Percentiles rank a stretch among this genome's conserved stretches.
Evolutionary conservation across 1,140 invertebrate species (phyloP).

Genomic region (Drosophila virilis): DNA sequence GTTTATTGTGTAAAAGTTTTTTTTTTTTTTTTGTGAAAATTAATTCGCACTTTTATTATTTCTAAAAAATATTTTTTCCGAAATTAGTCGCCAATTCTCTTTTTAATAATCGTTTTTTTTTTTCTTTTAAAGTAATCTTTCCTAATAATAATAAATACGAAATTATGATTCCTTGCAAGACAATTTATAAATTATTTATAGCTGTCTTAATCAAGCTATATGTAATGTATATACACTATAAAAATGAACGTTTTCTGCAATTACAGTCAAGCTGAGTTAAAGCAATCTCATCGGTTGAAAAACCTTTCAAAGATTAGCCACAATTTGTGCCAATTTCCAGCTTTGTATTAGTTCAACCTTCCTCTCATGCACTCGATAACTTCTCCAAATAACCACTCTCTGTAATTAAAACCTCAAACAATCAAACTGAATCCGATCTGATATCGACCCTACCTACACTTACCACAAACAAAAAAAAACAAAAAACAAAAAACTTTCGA

Average conservation of each 20-base stretch:
- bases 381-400: slow-evolving; percentile 50
- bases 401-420: slow-evolving; percentile 62
- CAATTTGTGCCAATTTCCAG: slow-evolving; percentile 53
- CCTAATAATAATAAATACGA: too few species aligned
- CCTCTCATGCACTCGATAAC: slow-evolving; percentile 14
- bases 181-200: too few species aligned
- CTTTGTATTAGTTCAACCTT: slow-evolving; percentile 41
- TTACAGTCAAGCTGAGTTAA: background rate
- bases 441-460: slow-evolving; percentile 9
- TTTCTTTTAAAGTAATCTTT: too few species aligned
- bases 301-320: slow-evolving; percentile 35
- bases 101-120: background rate
- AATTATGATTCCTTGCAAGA: too few species aligned
- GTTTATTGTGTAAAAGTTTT: background rate
- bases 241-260: too few species aligned
- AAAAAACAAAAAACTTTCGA: slow-evolving; percentile 38
- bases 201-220: too few species aligned
- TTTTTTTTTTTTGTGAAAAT: too few species aligned
- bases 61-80: too few species aligned
- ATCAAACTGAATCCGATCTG: slow-evolving; percentile 45
- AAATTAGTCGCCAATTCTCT: too few species aligned
- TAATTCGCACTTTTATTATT: too few species aligned
- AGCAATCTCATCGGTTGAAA: slow-evolving; percentile 1
- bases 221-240: background rate
- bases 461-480: background rate